Conservation (phyloP, 1,140 invertebrate genomes). For the Sycophaga agraensis region DNA sequence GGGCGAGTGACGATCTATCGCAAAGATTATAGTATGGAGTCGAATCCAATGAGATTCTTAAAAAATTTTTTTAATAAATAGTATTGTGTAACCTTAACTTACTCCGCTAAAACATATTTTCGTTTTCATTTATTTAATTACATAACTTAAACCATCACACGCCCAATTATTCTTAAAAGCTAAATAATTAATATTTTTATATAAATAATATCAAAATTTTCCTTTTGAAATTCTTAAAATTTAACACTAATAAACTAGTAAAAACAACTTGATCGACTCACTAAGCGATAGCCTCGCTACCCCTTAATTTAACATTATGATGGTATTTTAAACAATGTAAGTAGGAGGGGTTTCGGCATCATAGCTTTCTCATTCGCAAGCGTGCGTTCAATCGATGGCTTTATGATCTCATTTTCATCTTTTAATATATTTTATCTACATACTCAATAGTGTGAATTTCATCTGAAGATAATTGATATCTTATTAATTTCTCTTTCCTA, state of each 20-base stretch:
- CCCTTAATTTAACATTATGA: slow-evolving; percentile 20
- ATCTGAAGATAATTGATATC: slow-evolving; percentile 27
- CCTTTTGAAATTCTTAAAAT: neutral
- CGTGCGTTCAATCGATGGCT: slow-evolving; percentile 20
- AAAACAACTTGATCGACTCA: slow-evolving; percentile 10
- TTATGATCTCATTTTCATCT: slow-evolving; percentile 20
- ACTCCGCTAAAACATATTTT: slow-evolving; percentile 5
- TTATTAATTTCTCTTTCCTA: neutral
- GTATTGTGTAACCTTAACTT: slow-evolving; percentile 14
- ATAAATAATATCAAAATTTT: slow-evolving; percentile 24
- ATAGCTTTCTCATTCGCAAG: slow-evolving; percentile 23
- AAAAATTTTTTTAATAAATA: slow-evolving; percentile 19
- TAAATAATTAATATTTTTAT: neutral
- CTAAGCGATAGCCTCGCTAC: slow-evolving; percentile 4
- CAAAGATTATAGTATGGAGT: neutral
- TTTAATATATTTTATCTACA: slow-evolving; percentile 28
- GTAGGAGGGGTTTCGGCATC: slow-evolving; percentile 4
- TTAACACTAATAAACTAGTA: slow-evolving; percentile 2
- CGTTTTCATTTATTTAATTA: neutral
- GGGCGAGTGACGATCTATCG: slow-evolving; percentile 2
- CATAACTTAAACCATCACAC: slow-evolving; percentile 16
- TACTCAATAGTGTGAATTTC: slow-evolving; percentile 14
- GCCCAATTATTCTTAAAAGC: slow-evolving; percentile 10
- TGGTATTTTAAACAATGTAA: slow-evolving; percentile 17
- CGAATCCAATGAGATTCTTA: slow-evolving; percentile 14